Evolutionary conservation across 1,140 invertebrate genomes (phyloP), one percentile per base, ranked within the genome.

Genomic region (Nephila pilipes): DNA sequence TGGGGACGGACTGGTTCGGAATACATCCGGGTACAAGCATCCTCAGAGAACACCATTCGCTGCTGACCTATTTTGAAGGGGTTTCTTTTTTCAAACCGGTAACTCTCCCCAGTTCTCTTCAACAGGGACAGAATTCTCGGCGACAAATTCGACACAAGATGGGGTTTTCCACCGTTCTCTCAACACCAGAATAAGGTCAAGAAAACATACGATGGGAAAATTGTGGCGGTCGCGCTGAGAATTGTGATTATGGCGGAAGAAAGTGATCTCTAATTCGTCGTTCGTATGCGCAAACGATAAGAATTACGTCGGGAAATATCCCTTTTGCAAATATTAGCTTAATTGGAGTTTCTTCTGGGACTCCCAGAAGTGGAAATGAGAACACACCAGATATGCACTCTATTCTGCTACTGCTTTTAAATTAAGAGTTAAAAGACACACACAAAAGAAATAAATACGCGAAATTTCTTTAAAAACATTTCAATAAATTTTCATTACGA

Each of bases 1-100:
- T 85, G 83, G 54, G 55, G 83, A 85, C 83, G n/a, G 55, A 85
- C 83, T 57, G 55, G 83, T 85, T 85, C 83, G 55, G 55, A 85
- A 57, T 55, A 85, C 83, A 85, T 85, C 83, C 83, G 83, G 83
- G 83, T 85, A 20, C 54, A 36, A 32, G 55, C 55, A 85, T 85
- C 83, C 83, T 85, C n/a, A 18, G 54, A 25, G 83, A 55, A 57
- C 81, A 85, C 81, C 46, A 65, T 65, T 65, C 14, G 63, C 63
- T 54, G 54, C 38, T 85, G 83, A 85, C 83, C 83, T 29, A 85
- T 36, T 85, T 85, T 55, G 55, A 60, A 85, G 83, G 46, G 54
- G 83, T 85, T 32, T 85, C 83, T 58, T 57, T 81, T 81, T 58
- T 29, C 32, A 75, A 75, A 75, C 69, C 69, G 69, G 69, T 75